Evolutionary conservation across 2,888 invertebrate species (phyloP).

Genomic region (Hirtodrosophila trivittata): DNA sequence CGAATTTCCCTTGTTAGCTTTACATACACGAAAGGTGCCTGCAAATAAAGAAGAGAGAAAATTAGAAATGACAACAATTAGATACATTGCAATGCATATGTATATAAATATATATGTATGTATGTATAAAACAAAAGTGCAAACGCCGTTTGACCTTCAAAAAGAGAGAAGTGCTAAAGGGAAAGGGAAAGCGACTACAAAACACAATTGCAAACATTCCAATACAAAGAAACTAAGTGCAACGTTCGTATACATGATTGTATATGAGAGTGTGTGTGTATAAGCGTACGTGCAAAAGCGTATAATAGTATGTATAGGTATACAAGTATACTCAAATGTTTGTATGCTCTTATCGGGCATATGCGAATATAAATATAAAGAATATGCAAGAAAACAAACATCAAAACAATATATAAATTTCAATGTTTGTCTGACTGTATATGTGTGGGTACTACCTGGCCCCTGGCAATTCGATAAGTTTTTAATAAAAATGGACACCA

Average conservation of each 20-base stretch:
- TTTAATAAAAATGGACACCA: slow-evolving; percentile 13
- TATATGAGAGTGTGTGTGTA: background rate
- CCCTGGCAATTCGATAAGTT: slow-evolving; percentile 24
- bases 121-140: slow-evolving; percentile 47
- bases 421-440: background rate
- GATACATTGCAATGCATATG: slow-evolving; percentile 28
- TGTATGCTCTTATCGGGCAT: slow-evolving; percentile 28
- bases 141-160: slow-evolving; percentile 57
- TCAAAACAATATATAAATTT: background rate
- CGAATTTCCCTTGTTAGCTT: slow-evolving; percentile 39
- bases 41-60: slow-evolving; percentile 32
- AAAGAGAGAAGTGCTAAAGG: slow-evolving; percentile 22
- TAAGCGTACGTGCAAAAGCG: background rate
- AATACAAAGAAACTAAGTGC: slow-evolving; percentile 15
- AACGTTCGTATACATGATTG: slow-evolving; percentile 13
- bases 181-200: slow-evolving; percentile 60
- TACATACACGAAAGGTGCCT: slow-evolving; percentile 47
- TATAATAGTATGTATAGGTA: background rate
- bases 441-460: slow-evolving; percentile 14
- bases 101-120: too few species aligned
- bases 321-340: background rate
- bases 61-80: slow-evolving; percentile 34
- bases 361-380: slow-evolving; percentile 9
- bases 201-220: slow-evolving; percentile 17
- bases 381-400: slow-evolving; percentile 11